Evolutionary conservation across 53 echinoderm and acorn worm genomes (phyloP).

Genomic region (Luidia sarsii): DNA sequence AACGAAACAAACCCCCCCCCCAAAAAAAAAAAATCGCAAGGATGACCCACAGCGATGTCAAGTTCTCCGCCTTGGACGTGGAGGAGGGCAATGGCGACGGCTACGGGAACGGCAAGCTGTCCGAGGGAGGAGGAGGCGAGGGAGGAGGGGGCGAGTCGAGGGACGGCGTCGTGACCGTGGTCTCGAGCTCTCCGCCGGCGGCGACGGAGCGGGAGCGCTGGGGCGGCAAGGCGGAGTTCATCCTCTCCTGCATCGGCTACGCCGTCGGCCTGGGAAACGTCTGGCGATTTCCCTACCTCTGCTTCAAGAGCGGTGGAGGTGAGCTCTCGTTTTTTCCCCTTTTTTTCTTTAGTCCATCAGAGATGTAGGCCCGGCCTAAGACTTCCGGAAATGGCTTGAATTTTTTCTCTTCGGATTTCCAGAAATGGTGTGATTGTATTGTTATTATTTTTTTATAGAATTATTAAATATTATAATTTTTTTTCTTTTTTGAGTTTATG

Average conservation of each 20-base stretch:
- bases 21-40: too few species aligned
- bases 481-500: too few species aligned
- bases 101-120: not conserved
- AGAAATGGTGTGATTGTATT: too few species aligned
- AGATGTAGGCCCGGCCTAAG: too few species aligned
- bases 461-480: too few species aligned
- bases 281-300: conserved; percentile 57
- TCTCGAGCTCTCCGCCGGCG: not conserved
- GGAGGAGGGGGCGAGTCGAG: not conserved
- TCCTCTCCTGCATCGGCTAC: conserved; percentile 49
- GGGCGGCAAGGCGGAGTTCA: conserved; percentile 56
- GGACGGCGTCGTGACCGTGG: too few species aligned
- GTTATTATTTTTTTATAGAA: too few species aligned
- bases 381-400: not conserved
- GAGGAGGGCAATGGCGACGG: not conserved
- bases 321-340: too few species aligned
- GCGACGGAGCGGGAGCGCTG: conserved; percentile 4
- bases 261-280: conserved; percentile 58
- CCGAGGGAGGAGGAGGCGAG: not conserved
- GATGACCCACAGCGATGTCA: conserved; percentile 31
- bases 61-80: conserved; percentile 22
- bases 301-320: conserved; percentile 55
- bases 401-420: too few species aligned
- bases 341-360: too few species aligned
- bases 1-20: too few species aligned